These are phyloP conservation scores for Acropternis orthonyx DNA, from an alignment of 2,797 vertebrate species.

Conservation along the genomic window DNA sequence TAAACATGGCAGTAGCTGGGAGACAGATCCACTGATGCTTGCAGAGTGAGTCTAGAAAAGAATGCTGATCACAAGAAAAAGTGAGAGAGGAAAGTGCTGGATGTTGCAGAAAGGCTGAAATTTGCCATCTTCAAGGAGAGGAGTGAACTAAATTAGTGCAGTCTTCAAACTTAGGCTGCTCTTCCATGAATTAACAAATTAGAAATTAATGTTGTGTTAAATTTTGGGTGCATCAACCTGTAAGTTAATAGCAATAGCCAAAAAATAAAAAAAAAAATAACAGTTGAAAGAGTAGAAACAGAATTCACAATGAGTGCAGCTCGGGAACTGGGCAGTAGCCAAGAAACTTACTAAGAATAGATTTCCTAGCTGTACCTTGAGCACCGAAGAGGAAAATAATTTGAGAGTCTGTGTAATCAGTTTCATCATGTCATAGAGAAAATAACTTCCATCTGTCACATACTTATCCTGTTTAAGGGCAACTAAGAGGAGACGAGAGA, in stretches of 20 bases:
- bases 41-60: not conserved
- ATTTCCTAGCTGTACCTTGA: not conserved
- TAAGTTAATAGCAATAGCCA: not conserved
- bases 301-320: not conserved
- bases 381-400: not conserved
- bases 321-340: not conserved
- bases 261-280: not conserved
- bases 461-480: not conserved
- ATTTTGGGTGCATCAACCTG: not conserved
- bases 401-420: not conserved
- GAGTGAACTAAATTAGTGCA: not conserved
- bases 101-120: not conserved
- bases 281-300: not conserved
- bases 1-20: not conserved
- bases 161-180: not conserved
- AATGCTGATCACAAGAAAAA: not conserved
- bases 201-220: not conserved
- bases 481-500: not conserved
- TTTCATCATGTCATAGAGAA: not conserved
- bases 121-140: not conserved
- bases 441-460: slow-evolving; percentile 8
- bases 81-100: not conserved
- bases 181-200: not conserved
- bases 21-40: not conserved
- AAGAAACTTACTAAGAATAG: not conserved